These are phyloP conservation scores for Serinus canaria DNA, from an alignment of 2,113 vertebrate species.

Conservation along the genomic window DNA sequence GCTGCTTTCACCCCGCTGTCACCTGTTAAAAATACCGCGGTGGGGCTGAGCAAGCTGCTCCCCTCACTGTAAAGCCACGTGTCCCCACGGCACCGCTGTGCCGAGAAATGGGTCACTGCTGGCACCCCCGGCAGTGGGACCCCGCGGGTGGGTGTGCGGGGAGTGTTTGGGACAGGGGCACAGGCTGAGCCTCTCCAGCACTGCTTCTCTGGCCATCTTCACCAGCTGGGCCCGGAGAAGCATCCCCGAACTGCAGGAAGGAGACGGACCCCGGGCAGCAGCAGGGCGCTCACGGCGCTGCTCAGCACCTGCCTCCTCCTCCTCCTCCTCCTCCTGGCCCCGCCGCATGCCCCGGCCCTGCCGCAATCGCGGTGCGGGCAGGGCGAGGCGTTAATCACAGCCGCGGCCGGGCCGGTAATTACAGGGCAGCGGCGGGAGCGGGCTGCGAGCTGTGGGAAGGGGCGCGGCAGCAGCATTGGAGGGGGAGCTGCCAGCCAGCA, in stretches of 20 bases:
- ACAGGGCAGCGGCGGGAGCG: background rate
- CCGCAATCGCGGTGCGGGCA: background rate
- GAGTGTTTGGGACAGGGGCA: background rate
- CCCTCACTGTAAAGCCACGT: background rate
- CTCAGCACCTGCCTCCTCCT: background rate
- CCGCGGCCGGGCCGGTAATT: constrained; percentile 5
- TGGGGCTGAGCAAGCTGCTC: background rate
- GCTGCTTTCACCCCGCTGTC: constrained; percentile 9
- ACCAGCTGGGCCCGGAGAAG: accelerated
- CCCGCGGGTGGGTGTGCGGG: accelerated
- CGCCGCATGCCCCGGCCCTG: background rate
- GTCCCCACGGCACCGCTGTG: background rate
- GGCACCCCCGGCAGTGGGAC: background rate
- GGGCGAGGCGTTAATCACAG: constrained; percentile 47
- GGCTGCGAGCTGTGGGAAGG: background rate
- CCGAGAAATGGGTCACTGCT: background rate
- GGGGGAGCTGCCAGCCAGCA: background rate
- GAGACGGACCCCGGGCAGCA: background rate
- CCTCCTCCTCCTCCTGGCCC: background rate
- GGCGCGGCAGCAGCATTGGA: background rate
- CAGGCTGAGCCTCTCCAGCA: background rate
- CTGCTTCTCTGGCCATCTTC: background rate
- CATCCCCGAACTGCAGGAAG: accelerated
- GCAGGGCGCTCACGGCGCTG: background rate
- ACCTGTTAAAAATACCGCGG: constrained; percentile 28